phyloP scores from a whole-genome alignment of 2,797 vertebrate genomes.

The Leptatherina wallacei region DNA sequence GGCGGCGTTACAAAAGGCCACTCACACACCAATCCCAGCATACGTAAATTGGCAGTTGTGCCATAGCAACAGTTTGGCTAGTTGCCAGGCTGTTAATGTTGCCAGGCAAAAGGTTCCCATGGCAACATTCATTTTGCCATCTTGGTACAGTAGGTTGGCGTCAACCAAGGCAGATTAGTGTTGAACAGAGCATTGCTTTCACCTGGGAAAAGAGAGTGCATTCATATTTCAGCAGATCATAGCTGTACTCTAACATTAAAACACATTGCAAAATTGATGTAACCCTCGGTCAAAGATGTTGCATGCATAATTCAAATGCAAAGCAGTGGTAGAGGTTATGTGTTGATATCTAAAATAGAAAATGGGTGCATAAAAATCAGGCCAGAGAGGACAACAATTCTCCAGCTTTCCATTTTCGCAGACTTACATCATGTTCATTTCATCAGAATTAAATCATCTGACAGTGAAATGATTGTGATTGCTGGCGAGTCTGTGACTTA shows the following conservation, averaged over 20 bases:
- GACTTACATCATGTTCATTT: slow-evolving; percentile 39
- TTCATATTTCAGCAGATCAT: slow-evolving; percentile 59
- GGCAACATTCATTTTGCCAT: slow-evolving; percentile 82
- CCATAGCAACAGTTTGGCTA: slow-evolving; percentile 86
- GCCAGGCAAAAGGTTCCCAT: slow-evolving; percentile 86
- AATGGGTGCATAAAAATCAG: slow-evolving; percentile 31
- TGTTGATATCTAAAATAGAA: slow-evolving; percentile 18
- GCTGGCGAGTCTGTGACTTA: slow-evolving; percentile 1
- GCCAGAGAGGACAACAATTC: slow-evolving; percentile 17
- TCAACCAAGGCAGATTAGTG: slow-evolving; percentile 72
- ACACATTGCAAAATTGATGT: slow-evolving; percentile 26
- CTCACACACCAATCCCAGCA: slow-evolving; percentile 70
- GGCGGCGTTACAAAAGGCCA: slow-evolving; percentile 56
- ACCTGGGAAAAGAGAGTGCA: slow-evolving; percentile 55
- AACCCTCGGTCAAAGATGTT: slow-evolving; percentile 24
- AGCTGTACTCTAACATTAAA: slow-evolving; percentile 20
- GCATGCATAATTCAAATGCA: slow-evolving; percentile 7
- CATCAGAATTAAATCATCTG: slow-evolving; percentile 5
- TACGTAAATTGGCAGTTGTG: slow-evolving; percentile 80
- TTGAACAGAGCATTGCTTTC: slow-evolving; percentile 60
- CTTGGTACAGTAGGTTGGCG: slow-evolving; percentile 72
- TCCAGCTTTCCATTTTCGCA: slow-evolving; percentile 19
- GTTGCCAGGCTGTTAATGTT: slow-evolving; percentile 84
- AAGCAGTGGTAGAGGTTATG: slow-evolving; percentile 5
- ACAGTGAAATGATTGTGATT: slow-evolving; percentile 9